These are phyloP conservation scores for Carcina quercana DNA, from an alignment of 2,888 invertebrate species.

Conservation along the genomic window DNA sequence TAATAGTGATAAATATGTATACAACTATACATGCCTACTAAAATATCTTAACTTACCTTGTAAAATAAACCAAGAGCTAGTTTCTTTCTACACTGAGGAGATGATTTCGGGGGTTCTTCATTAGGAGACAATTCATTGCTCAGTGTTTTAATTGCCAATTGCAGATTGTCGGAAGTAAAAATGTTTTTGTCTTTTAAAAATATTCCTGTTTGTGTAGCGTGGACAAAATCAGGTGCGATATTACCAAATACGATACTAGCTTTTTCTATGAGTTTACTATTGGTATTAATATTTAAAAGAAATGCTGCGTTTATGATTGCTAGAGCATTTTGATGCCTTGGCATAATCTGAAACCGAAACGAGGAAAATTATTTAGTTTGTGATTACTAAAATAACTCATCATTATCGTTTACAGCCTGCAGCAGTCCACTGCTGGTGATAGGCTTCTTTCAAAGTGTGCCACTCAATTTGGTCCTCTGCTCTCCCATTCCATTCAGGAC, in stretches of 20 bases:
- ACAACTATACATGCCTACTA: no score
- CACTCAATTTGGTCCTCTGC: no score
- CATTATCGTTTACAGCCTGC: no score
- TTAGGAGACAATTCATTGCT: slow-evolving; percentile 77
- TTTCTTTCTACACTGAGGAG: slow-evolving; percentile 78
- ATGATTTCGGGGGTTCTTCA: slow-evolving; percentile 77
- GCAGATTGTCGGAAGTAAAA: slow-evolving; percentile 49
- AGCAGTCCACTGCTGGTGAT: no score
- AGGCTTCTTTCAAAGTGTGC: no score
- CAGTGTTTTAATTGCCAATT: slow-evolving; percentile 68
- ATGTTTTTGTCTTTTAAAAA: slow-evolving; percentile 58
- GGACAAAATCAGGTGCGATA: slow-evolving; percentile 70
- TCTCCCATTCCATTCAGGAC: no score
- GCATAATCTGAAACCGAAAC: slow-evolving; percentile 77
- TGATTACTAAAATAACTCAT: no score
- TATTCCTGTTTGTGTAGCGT: slow-evolving; percentile 75
- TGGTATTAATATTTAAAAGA: slow-evolving; percentile 67
- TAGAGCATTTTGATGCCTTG: slow-evolving; percentile 83
- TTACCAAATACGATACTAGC: slow-evolving; percentile 80
- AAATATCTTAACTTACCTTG: slow-evolving; percentile 71
- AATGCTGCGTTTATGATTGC: slow-evolving; percentile 86
- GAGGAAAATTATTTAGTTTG: no score
- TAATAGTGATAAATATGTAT: no score
- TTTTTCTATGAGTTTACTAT: slow-evolving; percentile 30
- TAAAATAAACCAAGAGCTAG: slow-evolving; percentile 85